Evolutionary conservation across 2,888 invertebrate species (phyloP).

Genomic region (Eueremaeus valkanovi): DNA sequence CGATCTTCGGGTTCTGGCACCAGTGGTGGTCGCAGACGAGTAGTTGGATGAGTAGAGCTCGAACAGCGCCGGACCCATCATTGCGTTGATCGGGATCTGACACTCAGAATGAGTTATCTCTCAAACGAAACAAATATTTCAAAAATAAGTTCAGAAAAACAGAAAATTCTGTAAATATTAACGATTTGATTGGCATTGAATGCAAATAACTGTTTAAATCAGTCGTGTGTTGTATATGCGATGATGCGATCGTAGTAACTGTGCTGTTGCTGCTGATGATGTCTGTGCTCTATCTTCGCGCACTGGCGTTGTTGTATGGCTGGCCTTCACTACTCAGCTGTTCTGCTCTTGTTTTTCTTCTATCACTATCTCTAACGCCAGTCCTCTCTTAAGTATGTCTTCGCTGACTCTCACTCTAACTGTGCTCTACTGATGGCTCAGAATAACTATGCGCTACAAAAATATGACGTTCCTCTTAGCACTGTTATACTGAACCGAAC

Average conservation of each 20-base stretch:
- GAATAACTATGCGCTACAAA: no score
- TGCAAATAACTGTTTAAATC: background rate
- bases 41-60: constrained; percentile 4
- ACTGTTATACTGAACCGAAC: no score
- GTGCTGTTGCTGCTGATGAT: no score
- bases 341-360: background rate
- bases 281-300: background rate
- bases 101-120: background rate
- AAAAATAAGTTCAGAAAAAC: background rate
- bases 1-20: no score
- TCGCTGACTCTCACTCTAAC: no score
- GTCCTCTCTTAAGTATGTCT: no score
- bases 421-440: no score
- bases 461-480: no score
- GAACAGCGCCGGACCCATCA: constrained; percentile 22
- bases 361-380: no score
- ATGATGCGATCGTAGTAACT: background rate
- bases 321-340: constrained; percentile 1
- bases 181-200: background rate
- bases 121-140: background rate
- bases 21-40: background rate
- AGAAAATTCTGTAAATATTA: background rate
- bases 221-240: background rate
- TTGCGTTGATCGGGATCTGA: background rate
- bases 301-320: background rate